Percentiles rank a stretch among this genome's conserved stretches.
Conservation (phyloP, 1,140 invertebrate genomes). For the Caenorhabditis briggsae region DNA sequence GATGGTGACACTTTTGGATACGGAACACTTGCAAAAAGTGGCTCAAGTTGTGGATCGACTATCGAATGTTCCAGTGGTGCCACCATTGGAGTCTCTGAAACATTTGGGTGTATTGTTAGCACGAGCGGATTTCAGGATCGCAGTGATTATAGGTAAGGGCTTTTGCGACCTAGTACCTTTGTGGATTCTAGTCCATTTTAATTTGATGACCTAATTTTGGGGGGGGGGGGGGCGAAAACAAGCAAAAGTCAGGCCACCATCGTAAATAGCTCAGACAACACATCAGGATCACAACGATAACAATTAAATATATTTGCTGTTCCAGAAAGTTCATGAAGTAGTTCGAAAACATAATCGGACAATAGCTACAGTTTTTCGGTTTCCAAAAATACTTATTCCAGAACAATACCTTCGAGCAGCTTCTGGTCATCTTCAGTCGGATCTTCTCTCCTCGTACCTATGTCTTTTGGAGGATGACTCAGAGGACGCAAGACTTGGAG, state of each 20-base stretch:
- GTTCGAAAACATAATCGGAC: too few relatives aligned
- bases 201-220: too few relatives aligned
- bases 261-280: too few relatives aligned
- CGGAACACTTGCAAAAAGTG: constrained; percentile 59
- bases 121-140: constrained; percentile 29
- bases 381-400: constrained; percentile 8
- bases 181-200: too few relatives aligned
- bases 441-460: constrained; percentile 63
- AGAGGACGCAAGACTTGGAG: constrained; percentile 59
- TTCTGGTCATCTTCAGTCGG: constrained; percentile 58
- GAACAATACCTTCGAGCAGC: constrained; percentile 62
- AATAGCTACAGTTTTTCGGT: background rate
- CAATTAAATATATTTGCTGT: background rate
- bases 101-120: constrained; percentile 63
- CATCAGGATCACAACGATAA: too few relatives aligned
- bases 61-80: constrained; percentile 64
- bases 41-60: constrained; percentile 61
- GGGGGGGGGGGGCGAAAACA: too few relatives aligned
- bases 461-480: constrained; percentile 64
- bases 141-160: constrained; percentile 59
- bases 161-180: too few relatives aligned
- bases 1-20: constrained; percentile 62
- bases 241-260: too few relatives aligned
- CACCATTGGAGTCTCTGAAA: constrained; percentile 65
- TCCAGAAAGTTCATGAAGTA: background rate